Base-by-base conservation (phyloP, 2,888 invertebrate species). In the Lasioglossum lativentre region DNA sequence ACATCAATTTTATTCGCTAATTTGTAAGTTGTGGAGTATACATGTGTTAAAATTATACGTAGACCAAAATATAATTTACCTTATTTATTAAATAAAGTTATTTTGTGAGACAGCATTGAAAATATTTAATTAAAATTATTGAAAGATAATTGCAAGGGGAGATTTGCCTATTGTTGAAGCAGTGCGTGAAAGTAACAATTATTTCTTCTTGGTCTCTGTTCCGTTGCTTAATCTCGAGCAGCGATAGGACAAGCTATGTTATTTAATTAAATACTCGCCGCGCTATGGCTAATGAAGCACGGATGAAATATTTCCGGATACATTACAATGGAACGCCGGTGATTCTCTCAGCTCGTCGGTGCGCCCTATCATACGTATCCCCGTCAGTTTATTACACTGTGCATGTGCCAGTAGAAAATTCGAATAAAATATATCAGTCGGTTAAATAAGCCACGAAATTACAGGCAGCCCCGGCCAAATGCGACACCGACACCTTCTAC, bases 371-470 rank as follows among this genome's bases (percentile, higher is more conserved):
- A 75, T 72, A 75, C 56, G 59, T 80, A 75, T 71, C 66, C 71
- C 68, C 73, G 83, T 45, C 76, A 52, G 76, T 83, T 82, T 82
- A 78, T 83, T 42, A 63, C 71, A 14, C 23, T 70, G 5, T 70
- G 56, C 56, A 40, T 38, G 75, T 19, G 40, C 52, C 42, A 77
- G 75, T 63, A 71, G 86, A 79, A 90, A 88, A 86, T 88, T 87
- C 82, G 83, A 89, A 87, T 88, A 86, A 86, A 86, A 86, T 90
- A 88, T 83, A 81, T 87, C 83, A 81, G 77, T 47, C 75, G 78
- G 88, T 91, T 91, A 92, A 34, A 91, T 92, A 89, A 90, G 89
- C 88, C 83, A 88, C 85, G 86, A 91, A 92, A 92, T 92, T 92
- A 90, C 91, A 81, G 81, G 78, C 75, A 89, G 90, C 86, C 73